Evolutionary conservation across 2,113 vertebrate species (phyloP).

Genomic region (Ochotona princeps): DNA sequence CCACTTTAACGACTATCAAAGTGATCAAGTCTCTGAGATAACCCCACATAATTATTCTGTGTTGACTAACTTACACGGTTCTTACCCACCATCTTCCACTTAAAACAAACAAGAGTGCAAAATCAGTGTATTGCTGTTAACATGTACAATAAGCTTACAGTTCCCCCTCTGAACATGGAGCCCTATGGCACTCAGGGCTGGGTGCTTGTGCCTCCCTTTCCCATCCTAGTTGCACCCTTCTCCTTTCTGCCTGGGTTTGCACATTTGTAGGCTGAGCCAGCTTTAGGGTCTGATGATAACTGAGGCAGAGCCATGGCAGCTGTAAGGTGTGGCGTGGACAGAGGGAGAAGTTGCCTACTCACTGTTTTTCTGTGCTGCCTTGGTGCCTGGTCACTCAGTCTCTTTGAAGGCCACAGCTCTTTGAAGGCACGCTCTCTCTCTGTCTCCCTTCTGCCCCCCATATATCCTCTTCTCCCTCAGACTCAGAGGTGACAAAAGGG

Average conservation of each 20-base stretch:
- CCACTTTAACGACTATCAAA: neutral
- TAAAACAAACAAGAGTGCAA: neutral
- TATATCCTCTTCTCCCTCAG: neutral
- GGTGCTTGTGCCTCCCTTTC: neutral
- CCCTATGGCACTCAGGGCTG: neutral
- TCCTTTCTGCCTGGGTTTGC: neutral
- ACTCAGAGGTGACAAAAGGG: neutral
- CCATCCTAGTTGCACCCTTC: neutral
- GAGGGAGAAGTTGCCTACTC: neutral
- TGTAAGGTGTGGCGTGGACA: neutral
- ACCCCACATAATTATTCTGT: neutral
- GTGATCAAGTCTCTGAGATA: neutral
- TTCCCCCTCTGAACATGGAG: neutral
- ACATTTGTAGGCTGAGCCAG: neutral
- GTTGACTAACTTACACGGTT: neutral
- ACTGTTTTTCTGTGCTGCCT: neutral
- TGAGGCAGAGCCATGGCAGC: neutral
- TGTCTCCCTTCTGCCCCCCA: too few relatives aligned
- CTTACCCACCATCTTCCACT: neutral
- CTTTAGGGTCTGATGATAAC: neutral
- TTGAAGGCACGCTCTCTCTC: neutral
- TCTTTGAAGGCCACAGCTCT: neutral
- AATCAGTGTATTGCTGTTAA: neutral
- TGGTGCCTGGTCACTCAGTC: neutral
- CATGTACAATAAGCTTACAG: neutral